Conservation (phyloP, 2,888 invertebrate genomes). For the Nomada fabriciana region DNA sequence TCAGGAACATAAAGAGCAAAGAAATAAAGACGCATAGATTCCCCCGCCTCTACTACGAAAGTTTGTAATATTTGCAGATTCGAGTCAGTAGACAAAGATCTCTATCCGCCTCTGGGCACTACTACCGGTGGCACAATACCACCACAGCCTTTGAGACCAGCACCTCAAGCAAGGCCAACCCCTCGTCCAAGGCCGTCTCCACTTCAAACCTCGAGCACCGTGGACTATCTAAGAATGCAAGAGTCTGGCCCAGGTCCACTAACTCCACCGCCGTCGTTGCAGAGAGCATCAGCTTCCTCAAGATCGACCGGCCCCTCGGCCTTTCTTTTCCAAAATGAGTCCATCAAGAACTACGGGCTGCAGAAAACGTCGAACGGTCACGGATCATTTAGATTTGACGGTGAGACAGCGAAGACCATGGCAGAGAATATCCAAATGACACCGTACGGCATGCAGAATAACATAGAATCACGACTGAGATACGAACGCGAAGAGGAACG, state of each 20-base stretch:
- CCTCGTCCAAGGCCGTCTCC: constrained; percentile 81
- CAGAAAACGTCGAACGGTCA: constrained; percentile 61
- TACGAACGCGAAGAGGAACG: constrained; percentile 41
- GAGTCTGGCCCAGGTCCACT: constrained; percentile 78
- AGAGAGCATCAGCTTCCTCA: constrained; percentile 51
- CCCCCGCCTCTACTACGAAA: background rate
- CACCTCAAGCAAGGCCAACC: constrained; percentile 84
- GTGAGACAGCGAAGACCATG: constrained; percentile 54
- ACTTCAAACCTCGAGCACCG: constrained; percentile 75
- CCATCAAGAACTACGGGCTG: constrained; percentile 56
- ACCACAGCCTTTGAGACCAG: constrained; percentile 88
- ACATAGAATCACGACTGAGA: constrained; percentile 57
- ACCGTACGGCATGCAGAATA: constrained; percentile 65
- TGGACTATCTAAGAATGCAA: constrained; percentile 79
- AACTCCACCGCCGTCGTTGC: constrained; percentile 79
- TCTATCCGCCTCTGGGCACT: constrained; percentile 79
- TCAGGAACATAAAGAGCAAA: background rate
- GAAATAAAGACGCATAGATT: background rate
- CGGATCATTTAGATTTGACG: constrained; percentile 65
- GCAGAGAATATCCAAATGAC: constrained; percentile 74
- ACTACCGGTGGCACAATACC: constrained; percentile 84
- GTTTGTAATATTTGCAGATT: constrained; percentile 73
- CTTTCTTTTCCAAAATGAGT: constrained; percentile 73
- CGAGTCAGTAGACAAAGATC: constrained; percentile 81
- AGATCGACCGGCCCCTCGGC: constrained; percentile 63